Percentiles rank a stretch among this genome's conserved stretches.
phyloP scores from a whole-genome alignment of 1,140 invertebrate species.

The Drosophila lacertosa region DNA sequence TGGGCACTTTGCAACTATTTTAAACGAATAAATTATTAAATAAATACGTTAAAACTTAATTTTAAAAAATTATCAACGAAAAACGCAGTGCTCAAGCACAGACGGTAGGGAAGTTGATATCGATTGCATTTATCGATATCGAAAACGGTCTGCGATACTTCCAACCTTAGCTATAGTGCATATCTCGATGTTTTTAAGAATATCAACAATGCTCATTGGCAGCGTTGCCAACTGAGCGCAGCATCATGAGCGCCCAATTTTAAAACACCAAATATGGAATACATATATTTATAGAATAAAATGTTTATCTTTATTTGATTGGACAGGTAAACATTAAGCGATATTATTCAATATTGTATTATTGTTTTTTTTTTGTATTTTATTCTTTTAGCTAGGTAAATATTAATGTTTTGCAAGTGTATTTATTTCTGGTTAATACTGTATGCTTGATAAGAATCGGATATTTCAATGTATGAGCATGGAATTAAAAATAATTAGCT shows the following conservation, averaged over 20 bases:
- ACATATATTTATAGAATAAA: slow-evolving; percentile 46
- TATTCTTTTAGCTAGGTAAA: slow-evolving; percentile 59
- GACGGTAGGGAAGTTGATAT: slow-evolving; percentile 44
- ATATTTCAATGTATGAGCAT: slow-evolving; percentile 54
- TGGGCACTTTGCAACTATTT: slow-evolving; percentile 56
- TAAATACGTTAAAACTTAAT: slow-evolving; percentile 67
- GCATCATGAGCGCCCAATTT: background rate
- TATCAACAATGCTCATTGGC: slow-evolving; percentile 17
- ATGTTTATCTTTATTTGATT: slow-evolving; percentile 54
- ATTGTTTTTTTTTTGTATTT: slow-evolving; percentile 43
- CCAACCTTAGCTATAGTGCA: background rate
- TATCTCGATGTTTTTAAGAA: slow-evolving; percentile 4
- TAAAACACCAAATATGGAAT: background rate
- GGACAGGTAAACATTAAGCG: slow-evolving; percentile 55
- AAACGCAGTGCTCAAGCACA: slow-evolving; percentile 54
- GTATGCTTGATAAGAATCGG: slow-evolving; percentile 58
- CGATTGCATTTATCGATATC: slow-evolving; percentile 20
- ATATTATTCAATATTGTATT: slow-evolving; percentile 43
- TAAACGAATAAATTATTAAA: slow-evolving; percentile 78
- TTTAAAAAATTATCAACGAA: slow-evolving; percentile 81
- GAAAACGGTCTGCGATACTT: slow-evolving; percentile 5
- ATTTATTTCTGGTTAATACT: slow-evolving; percentile 74
- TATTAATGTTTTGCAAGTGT: slow-evolving; percentile 60
- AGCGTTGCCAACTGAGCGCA: slow-evolving; percentile 22
- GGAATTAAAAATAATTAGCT: slow-evolving; percentile 57